A percentile compares a stretch with the other conserved stretches of the same genome.
These are phyloP conservation scores for Hemistola chrysoprasaria DNA, from an alignment of 2,888 invertebrate species.

Conservation along the genomic window DNA sequence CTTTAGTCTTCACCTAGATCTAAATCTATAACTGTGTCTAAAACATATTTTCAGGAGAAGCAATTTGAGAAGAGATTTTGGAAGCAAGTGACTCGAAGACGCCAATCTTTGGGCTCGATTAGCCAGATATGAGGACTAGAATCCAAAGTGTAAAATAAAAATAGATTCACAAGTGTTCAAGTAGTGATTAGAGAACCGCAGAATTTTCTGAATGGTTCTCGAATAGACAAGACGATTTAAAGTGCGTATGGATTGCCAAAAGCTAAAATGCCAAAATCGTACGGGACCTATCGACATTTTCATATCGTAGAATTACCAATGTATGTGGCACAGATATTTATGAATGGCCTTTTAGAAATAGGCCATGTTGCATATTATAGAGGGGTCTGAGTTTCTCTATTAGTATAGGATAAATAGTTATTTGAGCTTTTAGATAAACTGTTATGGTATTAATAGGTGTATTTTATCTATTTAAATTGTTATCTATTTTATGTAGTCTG, in stretches of 20 bases:
- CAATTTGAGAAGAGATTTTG: conserved; percentile 89
- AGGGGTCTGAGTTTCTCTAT: conserved; percentile 55
- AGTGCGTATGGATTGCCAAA: conserved; percentile 52
- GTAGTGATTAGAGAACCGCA: conserved; percentile 3
- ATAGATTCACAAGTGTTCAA: conserved; percentile 47
- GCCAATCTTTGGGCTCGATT: conserved; percentile 80
- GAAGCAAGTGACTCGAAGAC: conserved; percentile 89
- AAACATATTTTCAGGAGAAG: conserved; percentile 82
- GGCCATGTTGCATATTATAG: conserved; percentile 38
- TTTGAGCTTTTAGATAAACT: conserved; percentile 35
- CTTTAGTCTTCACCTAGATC: no score
- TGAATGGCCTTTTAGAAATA: conserved; percentile 20
- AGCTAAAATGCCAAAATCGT: conserved; percentile 66
- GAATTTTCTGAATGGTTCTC: conserved; percentile 44
- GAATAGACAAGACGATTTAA: conserved; percentile 1
- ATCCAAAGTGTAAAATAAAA: conserved; percentile 17
- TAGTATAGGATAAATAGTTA: conserved; percentile 26
- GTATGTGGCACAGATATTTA: conserved; percentile 20
- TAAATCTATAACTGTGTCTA: no score
- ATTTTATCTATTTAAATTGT: conserved; percentile 44
- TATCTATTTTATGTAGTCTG: conserved; percentile 18
- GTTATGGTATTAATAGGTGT: conserved; percentile 31
- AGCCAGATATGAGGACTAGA: conserved; percentile 62
- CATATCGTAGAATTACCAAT: conserved; percentile 65
- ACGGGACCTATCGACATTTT: conserved; percentile 71